Evolutionary conservation across 2,888 invertebrate species (phyloP), one percentile per base, ranked within the genome.

Genomic region (Ametastegia equiseti): DNA sequence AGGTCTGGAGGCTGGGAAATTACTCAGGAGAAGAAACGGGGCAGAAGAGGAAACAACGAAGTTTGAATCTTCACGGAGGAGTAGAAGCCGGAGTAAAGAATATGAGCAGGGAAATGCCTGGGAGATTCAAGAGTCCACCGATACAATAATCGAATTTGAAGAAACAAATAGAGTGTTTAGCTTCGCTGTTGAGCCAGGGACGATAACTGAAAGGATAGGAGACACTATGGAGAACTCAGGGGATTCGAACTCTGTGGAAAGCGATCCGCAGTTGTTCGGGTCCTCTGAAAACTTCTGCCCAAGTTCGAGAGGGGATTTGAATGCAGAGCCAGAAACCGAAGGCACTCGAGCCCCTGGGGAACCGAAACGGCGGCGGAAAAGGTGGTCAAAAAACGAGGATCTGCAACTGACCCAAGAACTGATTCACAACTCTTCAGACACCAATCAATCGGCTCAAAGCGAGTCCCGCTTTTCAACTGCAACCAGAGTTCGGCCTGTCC

Each of bases 311-410:
- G 63, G 27, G 1, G 27, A 78, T 78, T 78, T 60, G 6, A 19
- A 9, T 1, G 27, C 39, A 1, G 75, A 33, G 9, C 15, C 5
- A 30, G 75, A 45, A 47, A 23, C 47, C 47, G 50, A 7, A 13
- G 11, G 19, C n/a, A 19, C 33, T 19, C 23, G 6, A 9, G 11
- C n/a, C n/a, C n/a, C 13, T 2, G 27, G 11, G 36, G 27, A 42
- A 42, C 78, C 78, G 2, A 78, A 42, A 27, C 78, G 78, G 0
- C 60, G 78, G 42, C 30, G 90, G 19, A 90, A 88, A 78, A 86
- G 88, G 15, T 91, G 91, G 91, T 86, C 87, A 0, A 88, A 89
- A 27, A 86, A 87, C 23, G 80, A 85, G 6, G 84, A 84, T 19
- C 85, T 86, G 47, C 84, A 77, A 15, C 50, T 85, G 63, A 86